Evolutionary conservation across 2,888 invertebrate genomes (phyloP), one percentile per base, ranked within the genome.

Genomic region (Drosophila prolongata): DNA sequence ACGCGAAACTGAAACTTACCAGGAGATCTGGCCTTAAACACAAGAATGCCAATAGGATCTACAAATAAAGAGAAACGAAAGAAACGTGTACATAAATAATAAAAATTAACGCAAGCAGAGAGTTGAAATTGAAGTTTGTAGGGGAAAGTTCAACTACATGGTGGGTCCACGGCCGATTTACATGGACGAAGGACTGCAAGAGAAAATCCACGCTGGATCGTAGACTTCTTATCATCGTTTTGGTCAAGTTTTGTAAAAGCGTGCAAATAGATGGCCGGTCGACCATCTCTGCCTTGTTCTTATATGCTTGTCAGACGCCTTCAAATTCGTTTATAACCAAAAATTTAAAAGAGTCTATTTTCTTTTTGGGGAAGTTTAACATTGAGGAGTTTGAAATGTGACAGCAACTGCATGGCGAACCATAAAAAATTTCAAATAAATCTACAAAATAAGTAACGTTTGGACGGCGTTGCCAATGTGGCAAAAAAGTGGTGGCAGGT

Each of bases 41-140:
- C 94, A 95, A 94, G 94, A 94, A 95, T 94, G 95, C 95, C 94
- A 95, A 94, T 94, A 95, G 94, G 93, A 95, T 94, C 95, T 95
- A 95, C 93, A 95, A 94, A 94, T 79, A 91, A 94, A 94, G 92
- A 93, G 93, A 91, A 93, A 92, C 92, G 91, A 92, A 92, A 93
- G 93, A 92, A 92, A 91, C 93, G 92, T 49, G 35, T 92, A 87
- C 85, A 78, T 87, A 87, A 90, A 91, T 87, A 86, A 91, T 84
- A 85, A 86, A 85, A 83, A 79, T 77, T 64, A 65, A 75, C 55
- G 49, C 61, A 68, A 73, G 46, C 53, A 24, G 24, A 56, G 47
- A 30, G 35, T 16, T 42, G 47, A 55, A 19, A 43, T 37, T 30
- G 10, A 10, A 34, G 27, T 2, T 16, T n/a, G 30, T n/a, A 30